Evolutionary conservation across 2,888 invertebrate species (phyloP), one percentile per base, ranked within the genome.

Genomic region (Fissipunctia ypsillon): DNA sequence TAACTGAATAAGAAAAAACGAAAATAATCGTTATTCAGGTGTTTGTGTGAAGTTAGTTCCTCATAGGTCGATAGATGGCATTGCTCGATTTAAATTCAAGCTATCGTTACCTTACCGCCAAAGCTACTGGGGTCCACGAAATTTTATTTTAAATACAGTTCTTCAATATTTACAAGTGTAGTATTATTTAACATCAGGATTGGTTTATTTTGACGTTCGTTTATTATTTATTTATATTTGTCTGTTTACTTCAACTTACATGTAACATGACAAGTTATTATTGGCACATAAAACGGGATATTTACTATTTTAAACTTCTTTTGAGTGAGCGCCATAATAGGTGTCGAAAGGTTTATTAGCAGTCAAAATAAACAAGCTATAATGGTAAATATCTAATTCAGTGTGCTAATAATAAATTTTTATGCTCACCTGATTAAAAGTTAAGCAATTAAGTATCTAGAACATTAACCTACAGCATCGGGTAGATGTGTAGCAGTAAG

Each of bases 1-100:
- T 52, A 77, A 73, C 41, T 45, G 64, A 65, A 65, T 61, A 66
- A 74, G 43, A 73, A 66, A n/a, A 78, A 61, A 56, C 43, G 54
- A 22, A 50, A 74, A 52, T 80, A 57, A 73, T 80, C 52, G 28
- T 41, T 14, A 28, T 54, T 52, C 38, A n/a, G n/a, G n/a, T n/a
- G n/a, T n/a, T n/a, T n/a, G n/a, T n/a, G n/a, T n/a, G n/a, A n/a
- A n/a, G n/a, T n/a, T n/a, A n/a, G n/a, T n/a, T n/a, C n/a, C n/a
- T n/a, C n/a, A n/a, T n/a, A n/a, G n/a, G n/a, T n/a, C n/a, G n/a
- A n/a, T n/a, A n/a, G n/a, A n/a, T n/a, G n/a, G n/a, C n/a, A n/a
- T n/a, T n/a, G n/a, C n/a, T n/a, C n/a, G n/a, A n/a, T n/a, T n/a
- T n/a, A n/a, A n/a, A n/a, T n/a, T n/a, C n/a, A n/a, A n/a, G n/a